Evolutionary conservation across 2,113 vertebrate species (phyloP).

Genomic region (Macaca fascicularis): T2T-MFA8v1.1 NC_088395.1:100201001-100201500

Average conservation of each 20-base stretch:
- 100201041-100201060: neutral
- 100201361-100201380: neutral
- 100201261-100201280: neutral
- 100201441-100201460: neutral
- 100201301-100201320: neutral
- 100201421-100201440: too few relatives aligned
- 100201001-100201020: neutral
- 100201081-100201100: constrained; percentile 21
- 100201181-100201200: neutral
- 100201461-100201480: neutral
- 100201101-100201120: neutral
- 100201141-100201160: constrained; percentile 9
- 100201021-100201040: constrained; percentile 21
- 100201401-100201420: neutral
- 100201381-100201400: constrained; percentile 1
- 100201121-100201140: neutral
- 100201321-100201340: neutral
- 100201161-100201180: neutral
- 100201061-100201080: neutral
- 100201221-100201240: constrained; percentile 17
- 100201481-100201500: neutral
- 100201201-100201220: neutral
- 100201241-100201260: neutral
- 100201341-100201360: constrained; percentile 18
- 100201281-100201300: constrained; percentile 10